Evolutionary conservation across 1,140 invertebrate genomes (phyloP).

Genomic region (Asobara japonica): DNA sequence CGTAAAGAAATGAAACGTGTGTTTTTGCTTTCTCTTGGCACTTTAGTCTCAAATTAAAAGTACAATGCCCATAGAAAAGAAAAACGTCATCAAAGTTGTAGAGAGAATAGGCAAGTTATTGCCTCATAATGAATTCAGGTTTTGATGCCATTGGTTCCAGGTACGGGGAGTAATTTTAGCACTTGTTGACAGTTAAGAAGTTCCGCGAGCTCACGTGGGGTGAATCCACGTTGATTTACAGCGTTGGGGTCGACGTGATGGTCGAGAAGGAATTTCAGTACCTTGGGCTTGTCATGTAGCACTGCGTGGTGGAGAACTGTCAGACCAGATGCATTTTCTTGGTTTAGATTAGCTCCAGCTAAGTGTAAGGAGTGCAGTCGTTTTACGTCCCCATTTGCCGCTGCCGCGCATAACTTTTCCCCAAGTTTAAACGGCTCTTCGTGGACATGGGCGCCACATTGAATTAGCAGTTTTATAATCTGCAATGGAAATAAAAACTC

Average conservation of each 20-base stretch:
- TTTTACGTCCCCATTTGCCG: conserved; percentile 67
- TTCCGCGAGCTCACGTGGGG: conserved; percentile 64
- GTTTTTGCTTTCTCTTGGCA: background rate
- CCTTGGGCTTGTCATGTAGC: conserved; percentile 59
- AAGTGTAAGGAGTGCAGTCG: conserved; percentile 70
- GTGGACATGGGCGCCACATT: conserved; percentile 74
- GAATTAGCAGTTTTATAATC: conserved; percentile 69
- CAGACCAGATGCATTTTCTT: conserved; percentile 69
- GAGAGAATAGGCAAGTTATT: background rate
- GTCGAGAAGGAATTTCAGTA: conserved; percentile 62
- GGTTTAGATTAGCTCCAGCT: conserved; percentile 74
- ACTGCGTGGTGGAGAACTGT: conserved; percentile 72
- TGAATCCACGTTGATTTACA: conserved; percentile 64
- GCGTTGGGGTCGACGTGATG: conserved; percentile 51
- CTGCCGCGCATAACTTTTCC: conserved; percentile 72
- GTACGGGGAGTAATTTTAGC: conserved; percentile 39
- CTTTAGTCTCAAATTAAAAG: background rate
- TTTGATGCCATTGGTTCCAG: background rate
- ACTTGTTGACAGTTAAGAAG: conserved; percentile 48
- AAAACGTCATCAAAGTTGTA: background rate
- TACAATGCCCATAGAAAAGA: background rate
- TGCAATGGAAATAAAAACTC: conserved; percentile 35
- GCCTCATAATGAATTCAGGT: background rate
- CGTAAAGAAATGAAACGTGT: conserved; percentile 38
- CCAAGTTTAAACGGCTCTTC: conserved; percentile 66